Conservation (phyloP, 64 coral and sea anemone species). For the Catalaphyllia jardinei region DNA sequence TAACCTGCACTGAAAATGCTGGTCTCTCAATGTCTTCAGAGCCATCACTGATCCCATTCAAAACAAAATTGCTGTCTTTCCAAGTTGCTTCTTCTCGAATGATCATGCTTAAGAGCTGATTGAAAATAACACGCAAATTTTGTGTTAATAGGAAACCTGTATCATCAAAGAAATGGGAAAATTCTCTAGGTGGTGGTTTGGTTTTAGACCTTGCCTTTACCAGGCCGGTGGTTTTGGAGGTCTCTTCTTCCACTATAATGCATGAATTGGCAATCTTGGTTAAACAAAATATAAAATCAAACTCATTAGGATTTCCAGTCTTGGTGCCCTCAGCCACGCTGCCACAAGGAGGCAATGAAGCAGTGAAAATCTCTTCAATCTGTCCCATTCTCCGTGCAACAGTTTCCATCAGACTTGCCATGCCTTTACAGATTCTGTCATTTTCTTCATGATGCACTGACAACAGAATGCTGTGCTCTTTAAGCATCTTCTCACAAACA, state of each 20-base stretch:
- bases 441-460: too few species aligned
- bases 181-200: too few species aligned
- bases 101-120: neutral
- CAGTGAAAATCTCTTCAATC: neutral
- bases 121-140: too few species aligned
- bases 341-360: neutral
- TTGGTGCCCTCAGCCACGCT: constrained; percentile 11
- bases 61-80: constrained; percentile 11
- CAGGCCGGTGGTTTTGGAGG: neutral
- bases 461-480: too few species aligned
- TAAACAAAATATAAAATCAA: constrained; percentile 15
- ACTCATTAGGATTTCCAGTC: constrained; percentile 11
- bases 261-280: neutral
- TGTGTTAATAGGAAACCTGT: too few species aligned
- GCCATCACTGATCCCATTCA: constrained; percentile 5
- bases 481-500: too few species aligned
- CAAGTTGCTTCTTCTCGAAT: constrained; percentile 1
- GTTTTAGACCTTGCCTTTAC: neutral
- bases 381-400: constrained; percentile 19
- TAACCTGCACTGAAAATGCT: neutral
- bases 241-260: neutral
- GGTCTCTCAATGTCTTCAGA: constrained; percentile 2
- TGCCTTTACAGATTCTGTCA: too few species aligned
- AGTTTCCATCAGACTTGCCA: neutral
- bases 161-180: too few species aligned